Percentiles rank a stretch among this genome's conserved stretches.
phyloP scores from a whole-genome alignment of 1,140 invertebrate genomes.

The Meloidogyne chitwoodi region DNA sequence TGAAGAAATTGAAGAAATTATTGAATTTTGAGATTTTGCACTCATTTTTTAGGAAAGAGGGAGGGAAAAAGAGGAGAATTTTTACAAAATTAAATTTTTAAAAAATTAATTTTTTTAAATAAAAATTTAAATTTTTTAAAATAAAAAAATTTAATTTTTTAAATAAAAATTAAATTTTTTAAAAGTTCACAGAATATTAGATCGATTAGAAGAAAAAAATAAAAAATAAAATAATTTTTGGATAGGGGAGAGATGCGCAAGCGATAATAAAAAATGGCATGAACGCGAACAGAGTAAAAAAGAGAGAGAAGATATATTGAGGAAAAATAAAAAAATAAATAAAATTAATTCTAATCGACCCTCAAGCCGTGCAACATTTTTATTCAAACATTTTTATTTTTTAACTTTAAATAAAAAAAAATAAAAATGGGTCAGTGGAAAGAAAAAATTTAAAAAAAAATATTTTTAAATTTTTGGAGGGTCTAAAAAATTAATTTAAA shows the following conservation, averaged over 20 bases:
- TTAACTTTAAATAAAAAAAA: neutral
- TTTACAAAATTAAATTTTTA: neutral
- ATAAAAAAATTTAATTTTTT: no score
- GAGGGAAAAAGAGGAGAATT: no score
- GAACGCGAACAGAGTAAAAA: neutral
- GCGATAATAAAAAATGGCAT: neutral
- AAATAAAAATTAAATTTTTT: neutral
- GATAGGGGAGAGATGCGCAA: neutral
- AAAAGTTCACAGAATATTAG: neutral
- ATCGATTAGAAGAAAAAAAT: neutral
- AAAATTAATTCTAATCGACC: neutral
- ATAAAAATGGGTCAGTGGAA: neutral
- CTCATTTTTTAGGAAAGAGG: neutral
- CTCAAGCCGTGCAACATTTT: neutral
- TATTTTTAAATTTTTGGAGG: no score
- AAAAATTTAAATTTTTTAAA: neutral
- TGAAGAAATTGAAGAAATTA: neutral
- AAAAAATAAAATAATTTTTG: neutral
- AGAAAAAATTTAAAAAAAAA: neutral
- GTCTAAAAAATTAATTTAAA: no score
- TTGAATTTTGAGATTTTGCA: neutral
- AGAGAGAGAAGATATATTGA: neutral
- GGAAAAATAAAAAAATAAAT: neutral
- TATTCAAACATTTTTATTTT: neutral
- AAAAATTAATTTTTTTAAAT: neutral